Conservation (phyloP, 2,113 vertebrate species). For the Ammodytes marinus region DNA sequence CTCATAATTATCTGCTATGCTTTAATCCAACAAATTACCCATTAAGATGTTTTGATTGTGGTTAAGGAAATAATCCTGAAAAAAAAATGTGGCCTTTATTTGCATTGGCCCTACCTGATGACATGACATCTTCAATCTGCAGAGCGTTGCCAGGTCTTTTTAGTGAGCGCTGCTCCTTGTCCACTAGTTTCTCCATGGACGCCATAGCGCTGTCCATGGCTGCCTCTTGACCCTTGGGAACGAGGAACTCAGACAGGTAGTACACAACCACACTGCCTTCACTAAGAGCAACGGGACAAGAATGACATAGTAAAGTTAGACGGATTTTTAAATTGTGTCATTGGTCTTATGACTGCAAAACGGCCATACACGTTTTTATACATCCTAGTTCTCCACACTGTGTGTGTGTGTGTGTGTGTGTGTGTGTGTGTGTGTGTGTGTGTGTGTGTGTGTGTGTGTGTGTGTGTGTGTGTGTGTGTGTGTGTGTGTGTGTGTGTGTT, state of each 20-base stretch:
- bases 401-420: no score
- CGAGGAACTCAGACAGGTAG: conserved; percentile 83
- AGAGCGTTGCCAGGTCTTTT: conserved; percentile 2
- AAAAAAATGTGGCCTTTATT: neutral
- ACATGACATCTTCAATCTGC: conserved; percentile 51
- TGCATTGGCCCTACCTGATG: conserved; percentile 71
- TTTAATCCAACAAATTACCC: neutral
- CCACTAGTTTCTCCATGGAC: conserved; percentile 31
- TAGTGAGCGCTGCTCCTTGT: neutral
- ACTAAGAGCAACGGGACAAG: conserved; percentile 53
- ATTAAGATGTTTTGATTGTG: no score
- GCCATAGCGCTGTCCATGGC: conserved; percentile 69
- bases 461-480: no score
- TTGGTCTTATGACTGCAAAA: neutral
- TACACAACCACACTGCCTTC: conserved; percentile 86
- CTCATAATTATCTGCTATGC: no score
- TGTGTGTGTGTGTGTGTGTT: no score
- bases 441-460: no score
- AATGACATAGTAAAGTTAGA: neutral
- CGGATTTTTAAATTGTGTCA: no score
- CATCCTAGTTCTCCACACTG: no score
- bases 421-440: no score
- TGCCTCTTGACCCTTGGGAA: conserved; percentile 68
- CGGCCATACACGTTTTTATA: no score
- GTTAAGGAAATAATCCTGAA: neutral